Evolutionary conservation across 2,888 invertebrate species (phyloP).

Genomic region (Pristionchus japonicus): DNA sequence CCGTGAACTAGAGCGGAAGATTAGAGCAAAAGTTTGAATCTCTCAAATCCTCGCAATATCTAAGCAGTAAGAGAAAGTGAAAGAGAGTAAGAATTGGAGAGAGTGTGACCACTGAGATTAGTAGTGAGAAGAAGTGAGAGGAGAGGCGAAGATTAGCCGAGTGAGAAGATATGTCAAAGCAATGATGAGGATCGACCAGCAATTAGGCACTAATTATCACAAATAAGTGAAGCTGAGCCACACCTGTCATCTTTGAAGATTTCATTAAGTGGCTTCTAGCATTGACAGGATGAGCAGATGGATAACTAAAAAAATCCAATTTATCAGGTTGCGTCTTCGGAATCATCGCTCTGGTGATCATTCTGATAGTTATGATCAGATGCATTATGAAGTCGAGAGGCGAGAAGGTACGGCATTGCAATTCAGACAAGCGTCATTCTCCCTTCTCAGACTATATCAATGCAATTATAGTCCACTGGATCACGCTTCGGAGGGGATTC

Average conservation of each 20-base stretch:
- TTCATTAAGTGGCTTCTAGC: too few relatives aligned
- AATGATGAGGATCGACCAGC: not conserved
- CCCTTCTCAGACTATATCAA: not conserved
- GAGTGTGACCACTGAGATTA: too few relatives aligned
- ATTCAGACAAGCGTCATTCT: too few relatives aligned
- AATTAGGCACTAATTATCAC: not conserved
- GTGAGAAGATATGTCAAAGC: constrained; percentile 8
- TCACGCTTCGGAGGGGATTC: constrained; percentile 50
- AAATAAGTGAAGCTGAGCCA: not conserved
- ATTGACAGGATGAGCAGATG: not conserved
- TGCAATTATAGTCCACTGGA: not conserved
- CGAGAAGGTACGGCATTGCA: too few relatives aligned
- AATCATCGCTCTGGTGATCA: constrained; percentile 54
- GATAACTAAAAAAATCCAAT: not conserved
- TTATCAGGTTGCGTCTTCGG: constrained; percentile 60
- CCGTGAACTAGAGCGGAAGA: constrained; percentile 43
- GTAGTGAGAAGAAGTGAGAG: not conserved
- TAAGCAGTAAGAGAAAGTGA: too few relatives aligned
- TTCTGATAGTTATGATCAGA: constrained; percentile 58
- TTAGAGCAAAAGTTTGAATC: not conserved
- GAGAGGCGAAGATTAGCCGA: not conserved
- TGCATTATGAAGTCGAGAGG: constrained; percentile 57
- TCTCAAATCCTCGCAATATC: too few relatives aligned
- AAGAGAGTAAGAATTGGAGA: not conserved
- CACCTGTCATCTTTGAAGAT: not conserved